These are phyloP conservation scores for Melinopterus prodromus DNA, from an alignment of 2,888 invertebrate genomes.

Conservation along the genomic window DNA sequence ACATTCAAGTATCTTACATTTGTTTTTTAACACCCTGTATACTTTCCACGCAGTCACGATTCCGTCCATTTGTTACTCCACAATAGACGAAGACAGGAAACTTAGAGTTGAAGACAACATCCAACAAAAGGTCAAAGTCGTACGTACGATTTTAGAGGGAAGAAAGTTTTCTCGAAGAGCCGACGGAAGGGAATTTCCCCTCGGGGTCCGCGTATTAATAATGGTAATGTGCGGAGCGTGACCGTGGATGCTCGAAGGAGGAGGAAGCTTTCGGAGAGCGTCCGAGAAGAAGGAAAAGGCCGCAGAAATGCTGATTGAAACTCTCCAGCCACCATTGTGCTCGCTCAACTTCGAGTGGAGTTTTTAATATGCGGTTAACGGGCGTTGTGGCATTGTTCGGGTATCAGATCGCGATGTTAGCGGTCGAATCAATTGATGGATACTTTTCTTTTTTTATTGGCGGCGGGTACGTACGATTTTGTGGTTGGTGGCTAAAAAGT, in stretches of 20 bases:
- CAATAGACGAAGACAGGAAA: too few species aligned
- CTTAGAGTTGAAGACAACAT: background rate
- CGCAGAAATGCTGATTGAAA: background rate
- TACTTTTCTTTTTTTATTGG: background rate
- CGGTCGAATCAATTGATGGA: background rate
- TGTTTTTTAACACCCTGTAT: too few species aligned
- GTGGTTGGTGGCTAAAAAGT: conserved; percentile 1
- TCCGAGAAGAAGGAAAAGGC: conserved; percentile 4
- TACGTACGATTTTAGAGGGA: background rate
- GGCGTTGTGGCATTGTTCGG: background rate
- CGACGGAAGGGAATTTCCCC: background rate
- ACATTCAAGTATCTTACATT: too few species aligned
- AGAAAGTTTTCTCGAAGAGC: background rate
- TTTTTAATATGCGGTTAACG: background rate
- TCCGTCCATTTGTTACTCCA: too few species aligned
- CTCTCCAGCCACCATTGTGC: background rate
- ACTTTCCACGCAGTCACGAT: too few species aligned
- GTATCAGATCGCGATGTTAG: background rate
- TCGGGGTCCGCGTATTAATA: background rate
- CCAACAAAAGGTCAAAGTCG: background rate
- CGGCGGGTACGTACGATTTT: background rate
- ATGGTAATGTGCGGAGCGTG: background rate
- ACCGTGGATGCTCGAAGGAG: background rate
- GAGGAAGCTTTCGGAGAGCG: background rate
- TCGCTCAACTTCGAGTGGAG: background rate